These are phyloP conservation scores for Hydrocynus forskahlii DNA, from an alignment of 2,797 vertebrate species.

Conservation along the genomic window DNA sequence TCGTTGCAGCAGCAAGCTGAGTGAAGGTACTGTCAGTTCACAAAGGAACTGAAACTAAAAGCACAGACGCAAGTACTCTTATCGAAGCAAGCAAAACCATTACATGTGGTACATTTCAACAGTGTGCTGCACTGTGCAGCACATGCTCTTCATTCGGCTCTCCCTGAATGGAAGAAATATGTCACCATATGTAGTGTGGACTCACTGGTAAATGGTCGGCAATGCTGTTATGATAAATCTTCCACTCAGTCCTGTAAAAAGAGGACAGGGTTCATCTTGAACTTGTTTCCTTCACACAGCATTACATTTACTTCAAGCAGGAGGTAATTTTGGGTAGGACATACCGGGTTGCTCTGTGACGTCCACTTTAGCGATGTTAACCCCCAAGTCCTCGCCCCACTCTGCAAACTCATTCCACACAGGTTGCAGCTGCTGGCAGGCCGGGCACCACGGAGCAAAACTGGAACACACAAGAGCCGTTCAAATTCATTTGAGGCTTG, in stretches of 20 bases:
- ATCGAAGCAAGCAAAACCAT: too few relatives aligned
- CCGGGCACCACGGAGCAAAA: slow-evolving; percentile 96
- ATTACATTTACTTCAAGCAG: neutral
- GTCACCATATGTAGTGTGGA: slow-evolving; percentile 50
- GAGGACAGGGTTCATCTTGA: slow-evolving; percentile 6
- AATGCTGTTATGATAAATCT: slow-evolving; percentile 95
- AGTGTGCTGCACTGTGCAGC: neutral
- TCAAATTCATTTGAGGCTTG: neutral
- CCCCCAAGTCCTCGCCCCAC: slow-evolving; percentile 93
- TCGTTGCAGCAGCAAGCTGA: neutral
- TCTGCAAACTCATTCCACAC: slow-evolving; percentile 94
- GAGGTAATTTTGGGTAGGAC: neutral
- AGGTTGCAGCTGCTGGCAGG: slow-evolving; percentile 91
- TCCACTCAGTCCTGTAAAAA: slow-evolving; percentile 87
- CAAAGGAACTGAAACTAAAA: slow-evolving; percentile 17
- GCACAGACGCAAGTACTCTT: too few relatives aligned
- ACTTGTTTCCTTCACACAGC: neutral
- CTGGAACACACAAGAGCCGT: slow-evolving; percentile 67
- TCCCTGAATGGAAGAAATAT: neutral
- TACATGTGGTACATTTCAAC: too few relatives aligned
- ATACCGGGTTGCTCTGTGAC: slow-evolving; percentile 95
- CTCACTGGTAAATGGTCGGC: slow-evolving; percentile 98
- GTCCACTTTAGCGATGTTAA: slow-evolving; percentile 94
- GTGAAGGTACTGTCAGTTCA: neutral
- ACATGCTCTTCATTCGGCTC: neutral